A percentile compares a stretch with the other conserved stretches of the same genome.
Evolutionary conservation across 2,113 vertebrate species (phyloP).

Genomic region (Terrapene triunguis): DNA sequence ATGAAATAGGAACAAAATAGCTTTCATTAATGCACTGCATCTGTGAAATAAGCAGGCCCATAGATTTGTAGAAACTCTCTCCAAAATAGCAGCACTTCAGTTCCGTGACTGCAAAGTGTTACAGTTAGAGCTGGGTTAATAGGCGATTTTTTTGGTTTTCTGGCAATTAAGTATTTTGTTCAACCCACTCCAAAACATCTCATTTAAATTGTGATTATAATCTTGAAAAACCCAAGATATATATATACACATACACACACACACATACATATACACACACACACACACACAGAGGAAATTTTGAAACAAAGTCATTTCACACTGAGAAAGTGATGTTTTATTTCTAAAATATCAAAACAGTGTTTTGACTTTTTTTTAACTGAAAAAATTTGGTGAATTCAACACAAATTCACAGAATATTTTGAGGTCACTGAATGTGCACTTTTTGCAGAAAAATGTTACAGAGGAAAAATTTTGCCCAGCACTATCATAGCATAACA

Average conservation of each 20-base stretch:
- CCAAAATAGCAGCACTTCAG: background rate
- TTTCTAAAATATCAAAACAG: background rate
- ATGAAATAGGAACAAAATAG: background rate
- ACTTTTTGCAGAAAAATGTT: background rate
- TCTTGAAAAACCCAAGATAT: no score
- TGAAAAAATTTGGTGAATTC: background rate
- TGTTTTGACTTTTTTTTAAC: background rate
- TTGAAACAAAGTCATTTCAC: no score
- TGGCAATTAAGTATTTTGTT: no score
- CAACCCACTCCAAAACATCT: no score
- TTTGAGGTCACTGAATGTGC: background rate
- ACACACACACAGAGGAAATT: no score
- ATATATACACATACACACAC: no score
- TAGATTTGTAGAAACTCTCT: background rate
- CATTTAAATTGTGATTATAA: no score
- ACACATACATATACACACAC: no score
- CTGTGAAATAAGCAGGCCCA: background rate
- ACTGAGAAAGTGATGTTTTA: no score
- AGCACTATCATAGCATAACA: background rate
- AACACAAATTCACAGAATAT: background rate
- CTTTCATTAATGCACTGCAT: background rate
- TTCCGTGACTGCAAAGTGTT: rapidly evolving
- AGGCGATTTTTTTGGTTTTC: no score
- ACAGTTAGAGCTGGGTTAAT: background rate
- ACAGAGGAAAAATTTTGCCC: background rate